Base-by-base conservation (phyloP, 1,140 invertebrate species). In the Megathymus violae region DNA sequence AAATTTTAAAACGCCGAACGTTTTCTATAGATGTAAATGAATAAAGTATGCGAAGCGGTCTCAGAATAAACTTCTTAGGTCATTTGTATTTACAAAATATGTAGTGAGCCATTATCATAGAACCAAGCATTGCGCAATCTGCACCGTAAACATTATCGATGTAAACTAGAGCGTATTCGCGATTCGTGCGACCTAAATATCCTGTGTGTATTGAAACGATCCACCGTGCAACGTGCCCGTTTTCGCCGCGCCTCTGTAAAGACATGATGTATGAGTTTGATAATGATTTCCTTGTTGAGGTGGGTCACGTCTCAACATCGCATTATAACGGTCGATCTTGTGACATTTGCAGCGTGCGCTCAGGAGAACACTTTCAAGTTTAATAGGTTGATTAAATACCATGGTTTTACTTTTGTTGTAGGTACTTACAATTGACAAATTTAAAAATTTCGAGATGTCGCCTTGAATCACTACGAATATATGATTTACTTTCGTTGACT, bases 211-310 rank as follows among this genome's bases (percentile, higher is more conserved):
- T 44, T 58, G 13, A 44, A 34, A 58, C 40, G 40, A 44, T 14
- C 48, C 48, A 22, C 47, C 51, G 40, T 40, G 31, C 41, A 46
- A 38, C 40, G 31, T 22, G 65, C 71, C 71, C 74, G 74, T 74
- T 82, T 76, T 70, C 61, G 65, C 67, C 64, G 62, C 64, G 62
- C 62, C 68, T 78, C 68, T 74, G 69, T 66, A 69, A 70, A 77
- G 69, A 56, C 61, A 65, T 78, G 80, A 84, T 86, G 82, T 86
- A 84, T 80, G 71, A 59, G 56, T 59, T 67, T 65, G 69, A 82
- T 84, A 80, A 80, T 82, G 79, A 80, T 86, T 77, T 84, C 76
- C 78, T 69, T 73, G 74, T 82, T 84, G 76, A 77, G 76, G 81
- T 80, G 77, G 78, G 78, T 61, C 71, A 68, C 73, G 63, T 71